Evolutionary conservation across 2,113 vertebrate species (phyloP).

Genomic region (Leucoraja erinaceus): DNA sequence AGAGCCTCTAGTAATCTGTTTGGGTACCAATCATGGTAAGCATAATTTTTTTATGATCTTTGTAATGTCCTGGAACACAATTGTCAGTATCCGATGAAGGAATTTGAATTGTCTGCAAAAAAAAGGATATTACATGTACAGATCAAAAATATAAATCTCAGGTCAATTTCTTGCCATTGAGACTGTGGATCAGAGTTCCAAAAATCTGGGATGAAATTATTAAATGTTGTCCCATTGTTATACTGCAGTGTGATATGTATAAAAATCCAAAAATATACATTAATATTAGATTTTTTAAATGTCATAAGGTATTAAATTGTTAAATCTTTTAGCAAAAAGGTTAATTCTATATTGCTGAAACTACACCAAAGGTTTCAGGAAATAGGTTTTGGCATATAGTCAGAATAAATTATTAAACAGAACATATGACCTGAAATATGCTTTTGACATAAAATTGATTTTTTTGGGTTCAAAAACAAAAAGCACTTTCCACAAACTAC

Average conservation of each 20-base stretch:
- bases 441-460: background rate
- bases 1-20: too few relatives aligned
- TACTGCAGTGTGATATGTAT: background rate
- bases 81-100: too few relatives aligned
- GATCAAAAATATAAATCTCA: background rate
- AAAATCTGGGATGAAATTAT: background rate
- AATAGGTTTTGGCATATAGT: constrained; percentile 7
- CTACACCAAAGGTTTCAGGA: background rate
- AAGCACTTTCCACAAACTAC: background rate
- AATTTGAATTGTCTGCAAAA: background rate
- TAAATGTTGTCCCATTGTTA: background rate
- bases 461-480: background rate
- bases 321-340: too few relatives aligned
- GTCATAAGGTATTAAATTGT: too few relatives aligned
- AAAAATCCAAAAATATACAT: background rate
- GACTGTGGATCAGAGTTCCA: background rate
- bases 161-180: background rate
- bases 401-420: background rate
- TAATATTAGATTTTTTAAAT: background rate
- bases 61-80: background rate
- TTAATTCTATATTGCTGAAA: too few relatives aligned
- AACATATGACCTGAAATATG: background rate
- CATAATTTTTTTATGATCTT: background rate
- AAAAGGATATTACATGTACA: background rate
- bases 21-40: too few relatives aligned